Evolutionary conservation across 2,888 invertebrate genomes (phyloP).

Genomic region (Fragum sueziense): DNA sequence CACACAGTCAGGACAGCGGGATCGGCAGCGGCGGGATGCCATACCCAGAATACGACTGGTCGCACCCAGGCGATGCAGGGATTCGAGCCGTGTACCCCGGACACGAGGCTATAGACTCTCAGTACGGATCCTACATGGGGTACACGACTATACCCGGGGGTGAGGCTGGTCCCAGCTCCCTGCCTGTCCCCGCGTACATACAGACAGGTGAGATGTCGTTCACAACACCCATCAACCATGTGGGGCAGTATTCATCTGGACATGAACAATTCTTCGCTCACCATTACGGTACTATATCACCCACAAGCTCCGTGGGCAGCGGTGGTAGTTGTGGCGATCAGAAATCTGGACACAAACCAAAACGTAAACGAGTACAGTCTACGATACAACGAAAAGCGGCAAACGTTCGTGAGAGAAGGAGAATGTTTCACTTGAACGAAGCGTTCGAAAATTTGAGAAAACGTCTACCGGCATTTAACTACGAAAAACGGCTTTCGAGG

Average conservation of each 20-base stretch:
- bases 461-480: constrained; percentile 78
- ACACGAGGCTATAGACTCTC: constrained; percentile 40
- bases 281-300: constrained; percentile 44
- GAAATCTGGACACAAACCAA: constrained; percentile 66
- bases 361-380: constrained; percentile 76
- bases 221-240: constrained; percentile 40
- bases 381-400: constrained; percentile 76
- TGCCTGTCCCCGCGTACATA: constrained; percentile 48
- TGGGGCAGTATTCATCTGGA: constrained; percentile 44
- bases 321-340: constrained; percentile 8
- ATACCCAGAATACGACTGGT: constrained; percentile 53
- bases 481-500: constrained; percentile 77
- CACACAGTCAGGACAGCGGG: constrained; percentile 24
- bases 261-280: constrained; percentile 48
- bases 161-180: constrained; percentile 33
- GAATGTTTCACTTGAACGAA: constrained; percentile 78
- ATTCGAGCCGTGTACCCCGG: constrained; percentile 31
- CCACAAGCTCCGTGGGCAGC: constrained; percentile 30
- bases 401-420: constrained; percentile 74
- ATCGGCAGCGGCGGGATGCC: constrained; percentile 26
- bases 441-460: constrained; percentile 77
- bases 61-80: constrained; percentile 25
- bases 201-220: constrained; percentile 52
- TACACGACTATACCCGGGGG: constrained; percentile 50
- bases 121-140: constrained; percentile 59